These are phyloP conservation scores for Drosophila funebris DNA, from an alignment of 1,140 invertebrate species.

Conservation along the genomic window DNA sequence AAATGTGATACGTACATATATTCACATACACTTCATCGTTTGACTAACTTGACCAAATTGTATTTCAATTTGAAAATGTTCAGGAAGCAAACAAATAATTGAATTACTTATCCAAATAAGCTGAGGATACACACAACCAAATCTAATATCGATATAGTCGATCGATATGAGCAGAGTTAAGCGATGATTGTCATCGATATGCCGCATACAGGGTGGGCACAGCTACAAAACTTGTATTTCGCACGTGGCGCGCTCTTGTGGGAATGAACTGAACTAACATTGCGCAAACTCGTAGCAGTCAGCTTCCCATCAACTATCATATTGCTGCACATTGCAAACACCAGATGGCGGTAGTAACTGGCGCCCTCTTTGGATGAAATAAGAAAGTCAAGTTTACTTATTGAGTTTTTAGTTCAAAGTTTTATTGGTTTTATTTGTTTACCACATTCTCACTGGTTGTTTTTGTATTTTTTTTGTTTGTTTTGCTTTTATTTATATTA, in stretches of 20 bases:
- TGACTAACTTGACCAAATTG: too few relatives aligned
- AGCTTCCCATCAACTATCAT: constrained; percentile 3
- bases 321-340: not conserved
- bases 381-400: not conserved
- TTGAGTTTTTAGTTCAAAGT: constrained; percentile 60
- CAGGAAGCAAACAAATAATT: too few relatives aligned
- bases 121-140: not conserved
- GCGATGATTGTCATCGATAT: not conserved
- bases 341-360: not conserved
- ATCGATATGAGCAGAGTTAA: not conserved
- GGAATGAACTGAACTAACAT: not conserved
- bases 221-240: too few relatives aligned
- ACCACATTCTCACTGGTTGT: constrained; percentile 76
- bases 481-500: constrained; percentile 49
- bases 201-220: not conserved
- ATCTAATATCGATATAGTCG: not conserved
- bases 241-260: not conserved
- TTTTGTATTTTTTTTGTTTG: constrained; percentile 48
- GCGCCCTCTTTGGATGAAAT: constrained; percentile 6
- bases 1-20: too few relatives aligned
- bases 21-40: too few relatives aligned
- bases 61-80: too few relatives aligned
- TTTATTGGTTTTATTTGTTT: constrained; percentile 69
- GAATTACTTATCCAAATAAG: too few relatives aligned
- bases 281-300: not conserved